Evolutionary conservation across 2,113 vertebrate species (phyloP).

Genomic region (Ammospiza nelsoni): DNA sequence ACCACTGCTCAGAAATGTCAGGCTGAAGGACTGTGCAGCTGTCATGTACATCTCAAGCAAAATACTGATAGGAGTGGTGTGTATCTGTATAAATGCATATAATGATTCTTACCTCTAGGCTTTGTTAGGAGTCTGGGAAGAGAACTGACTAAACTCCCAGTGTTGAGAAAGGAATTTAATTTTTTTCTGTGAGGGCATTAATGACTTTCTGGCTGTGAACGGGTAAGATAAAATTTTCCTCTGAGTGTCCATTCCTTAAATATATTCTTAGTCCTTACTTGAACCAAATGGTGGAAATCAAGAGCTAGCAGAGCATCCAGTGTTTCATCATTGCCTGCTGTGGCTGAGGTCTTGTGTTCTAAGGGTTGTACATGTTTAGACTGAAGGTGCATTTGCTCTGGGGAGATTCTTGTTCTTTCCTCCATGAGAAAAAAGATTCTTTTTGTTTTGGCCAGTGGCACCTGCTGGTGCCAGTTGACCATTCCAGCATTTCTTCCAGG

Average conservation of each 20-base stretch:
- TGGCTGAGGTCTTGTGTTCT: neutral
- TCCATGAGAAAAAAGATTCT: neutral
- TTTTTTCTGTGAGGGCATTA: neutral
- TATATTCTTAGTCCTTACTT: neutral
- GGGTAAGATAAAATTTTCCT: neutral
- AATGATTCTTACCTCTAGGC: neutral
- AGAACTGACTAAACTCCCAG: neutral
- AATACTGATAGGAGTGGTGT: neutral
- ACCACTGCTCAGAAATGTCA: neutral
- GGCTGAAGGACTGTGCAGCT: neutral
- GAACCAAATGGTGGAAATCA: neutral
- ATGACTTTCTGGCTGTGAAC: neutral
- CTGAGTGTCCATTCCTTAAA: neutral
- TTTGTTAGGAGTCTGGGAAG: neutral
- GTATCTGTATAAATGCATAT: neutral
- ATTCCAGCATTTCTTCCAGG: neutral
- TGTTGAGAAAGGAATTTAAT: neutral
- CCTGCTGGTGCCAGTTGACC: neutral
- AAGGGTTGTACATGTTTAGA: neutral
- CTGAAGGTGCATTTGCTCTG: neutral
- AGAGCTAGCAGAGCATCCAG: neutral
- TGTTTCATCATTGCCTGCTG: neutral
- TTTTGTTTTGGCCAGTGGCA: neutral
- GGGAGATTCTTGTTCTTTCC: neutral
- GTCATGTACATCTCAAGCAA: neutral